These are phyloP conservation scores for Bolinopsis microptera DNA, from an alignment of 37 sponge, comb jelly and placozoan species.

Conservation along the genomic window DNA sequence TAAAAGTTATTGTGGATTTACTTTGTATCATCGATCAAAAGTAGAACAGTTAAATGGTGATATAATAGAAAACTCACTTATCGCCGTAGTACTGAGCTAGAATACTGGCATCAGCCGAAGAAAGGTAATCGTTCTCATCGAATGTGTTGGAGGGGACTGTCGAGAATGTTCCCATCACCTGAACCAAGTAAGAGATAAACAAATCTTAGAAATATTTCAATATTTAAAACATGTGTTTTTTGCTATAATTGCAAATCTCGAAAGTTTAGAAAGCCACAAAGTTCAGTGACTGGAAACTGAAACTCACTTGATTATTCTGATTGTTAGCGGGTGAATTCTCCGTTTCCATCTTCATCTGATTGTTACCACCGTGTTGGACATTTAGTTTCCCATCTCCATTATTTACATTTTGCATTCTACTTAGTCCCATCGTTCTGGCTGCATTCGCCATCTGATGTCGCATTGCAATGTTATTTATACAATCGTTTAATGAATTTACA, in stretches of 20 bases:
- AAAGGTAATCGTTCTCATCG: conserved; percentile 2
- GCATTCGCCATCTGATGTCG: conserved; percentile 57
- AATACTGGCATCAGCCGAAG: conserved; percentile 44
- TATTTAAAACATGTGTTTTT: too few relatives aligned
- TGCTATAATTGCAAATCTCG: too few relatives aligned
- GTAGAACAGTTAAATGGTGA: too few relatives aligned
- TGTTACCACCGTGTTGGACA: background rate
- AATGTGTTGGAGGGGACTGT: background rate
- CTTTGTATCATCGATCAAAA: too few relatives aligned
- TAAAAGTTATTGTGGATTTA: too few relatives aligned
- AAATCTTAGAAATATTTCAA: too few relatives aligned
- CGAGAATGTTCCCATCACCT: conserved; percentile 28
- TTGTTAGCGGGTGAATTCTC: background rate
- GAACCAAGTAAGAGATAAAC: too few relatives aligned
- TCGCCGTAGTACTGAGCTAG: conserved; percentile 65
- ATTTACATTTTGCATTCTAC: background rate
- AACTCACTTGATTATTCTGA: background rate
- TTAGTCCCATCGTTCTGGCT: conserved; percentile 56
- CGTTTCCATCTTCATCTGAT: background rate
- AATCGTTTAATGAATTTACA: too few relatives aligned
- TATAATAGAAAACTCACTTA: conserved; percentile 15
- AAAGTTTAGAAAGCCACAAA: background rate
- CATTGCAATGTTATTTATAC: background rate
- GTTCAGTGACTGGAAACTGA: too few relatives aligned
- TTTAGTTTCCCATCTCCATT: background rate